These are phyloP conservation scores for Tetragnatha montana DNA, from an alignment of 2,888 invertebrate species.

Conservation along the genomic window DNA sequence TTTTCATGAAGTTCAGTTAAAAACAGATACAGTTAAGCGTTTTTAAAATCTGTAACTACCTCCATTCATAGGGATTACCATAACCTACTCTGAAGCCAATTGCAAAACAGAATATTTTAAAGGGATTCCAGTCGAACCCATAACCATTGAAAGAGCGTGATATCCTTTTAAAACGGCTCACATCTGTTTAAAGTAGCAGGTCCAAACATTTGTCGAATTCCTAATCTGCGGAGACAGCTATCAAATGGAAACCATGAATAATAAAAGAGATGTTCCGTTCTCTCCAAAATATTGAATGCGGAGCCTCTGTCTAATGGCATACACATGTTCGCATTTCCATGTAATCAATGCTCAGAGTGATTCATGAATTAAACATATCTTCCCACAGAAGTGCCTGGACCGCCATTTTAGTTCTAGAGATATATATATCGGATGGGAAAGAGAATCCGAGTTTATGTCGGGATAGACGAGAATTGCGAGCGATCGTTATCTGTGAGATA, in stretches of 20 bases:
- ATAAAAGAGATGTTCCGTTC: neutral
- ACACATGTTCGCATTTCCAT: slow-evolving; percentile 2
- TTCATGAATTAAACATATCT: slow-evolving; percentile 19
- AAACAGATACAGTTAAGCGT: too few relatives aligned
- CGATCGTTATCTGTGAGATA: neutral
- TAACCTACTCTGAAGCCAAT: neutral
- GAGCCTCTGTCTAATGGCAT: slow-evolving; percentile 10
- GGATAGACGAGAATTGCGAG: neutral
- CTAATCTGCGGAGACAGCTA: neutral
- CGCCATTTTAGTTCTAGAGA: neutral
- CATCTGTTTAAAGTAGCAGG: neutral
- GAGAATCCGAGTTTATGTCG: neutral
- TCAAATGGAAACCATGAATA: neutral
- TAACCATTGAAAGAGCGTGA: neutral
- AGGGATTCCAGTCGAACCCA: neutral
- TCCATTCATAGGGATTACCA: neutral
- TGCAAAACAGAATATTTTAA: neutral
- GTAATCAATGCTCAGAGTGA: slow-evolving; percentile 13
- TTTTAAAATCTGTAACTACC: too few relatives aligned
- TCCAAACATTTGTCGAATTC: neutral
- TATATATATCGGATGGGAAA: neutral
- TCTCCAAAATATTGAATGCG: neutral
- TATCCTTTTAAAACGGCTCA: neutral
- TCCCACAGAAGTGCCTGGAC: neutral
- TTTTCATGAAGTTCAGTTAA: too few relatives aligned